Evolutionary conservation across 2,113 vertebrate species (phyloP).

Genomic region (Camelus bactrianus): DNA sequence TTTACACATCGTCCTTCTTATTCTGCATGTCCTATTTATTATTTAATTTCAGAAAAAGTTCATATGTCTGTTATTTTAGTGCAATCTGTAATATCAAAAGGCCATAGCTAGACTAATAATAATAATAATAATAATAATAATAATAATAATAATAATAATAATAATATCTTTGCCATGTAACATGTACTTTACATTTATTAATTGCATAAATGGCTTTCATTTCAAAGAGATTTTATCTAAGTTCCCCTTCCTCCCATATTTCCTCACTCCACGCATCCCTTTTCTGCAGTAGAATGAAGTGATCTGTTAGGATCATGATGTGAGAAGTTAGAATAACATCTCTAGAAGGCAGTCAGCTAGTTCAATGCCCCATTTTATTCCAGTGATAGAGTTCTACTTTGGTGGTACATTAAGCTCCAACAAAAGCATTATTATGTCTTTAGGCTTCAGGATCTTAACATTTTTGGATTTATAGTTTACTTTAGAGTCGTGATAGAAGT

Average conservation of each 20-base stretch:
- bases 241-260: fast-evolving
- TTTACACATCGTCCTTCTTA: background rate
- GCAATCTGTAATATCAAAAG: background rate
- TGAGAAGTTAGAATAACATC: background rate
- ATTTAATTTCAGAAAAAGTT: constrained; percentile 16
- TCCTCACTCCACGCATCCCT: background rate
- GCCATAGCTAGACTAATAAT: background rate
- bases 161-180: background rate
- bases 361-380: background rate
- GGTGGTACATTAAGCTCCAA: background rate
- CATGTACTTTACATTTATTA: constrained; percentile 33
- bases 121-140: background rate
- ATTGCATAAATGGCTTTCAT: background rate
- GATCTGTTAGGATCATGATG: background rate
- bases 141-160: background rate
- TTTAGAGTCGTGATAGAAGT: constrained; percentile 21
- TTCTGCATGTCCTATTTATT: background rate
- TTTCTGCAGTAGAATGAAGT: background rate
- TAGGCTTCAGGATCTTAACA: background rate
- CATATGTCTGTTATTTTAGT: background rate
- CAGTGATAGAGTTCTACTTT: background rate
- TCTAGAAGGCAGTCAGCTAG: background rate
- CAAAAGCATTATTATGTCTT: background rate
- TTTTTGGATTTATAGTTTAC: constrained; percentile 42
- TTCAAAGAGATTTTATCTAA: background rate